Evolutionary conservation across 1,140 invertebrate species (phyloP).

Genomic region (Holotrichia oblita): DNA sequence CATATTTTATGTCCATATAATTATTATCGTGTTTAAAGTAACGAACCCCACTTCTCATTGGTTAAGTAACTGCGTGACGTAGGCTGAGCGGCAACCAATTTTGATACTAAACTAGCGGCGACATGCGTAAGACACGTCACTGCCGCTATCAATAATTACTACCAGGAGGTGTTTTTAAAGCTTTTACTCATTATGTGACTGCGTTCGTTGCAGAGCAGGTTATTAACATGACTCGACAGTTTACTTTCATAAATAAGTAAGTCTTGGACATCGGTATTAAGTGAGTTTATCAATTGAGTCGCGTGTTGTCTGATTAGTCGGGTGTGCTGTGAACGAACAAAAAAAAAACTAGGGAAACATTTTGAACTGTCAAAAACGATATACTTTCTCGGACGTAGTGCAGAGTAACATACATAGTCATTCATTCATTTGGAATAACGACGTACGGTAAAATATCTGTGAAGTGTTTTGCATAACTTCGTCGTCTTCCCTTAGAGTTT

Average conservation of each 20-base stretch:
- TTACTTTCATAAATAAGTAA: slow-evolving; percentile 35
- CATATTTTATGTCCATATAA: no score
- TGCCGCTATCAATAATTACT: slow-evolving; percentile 38
- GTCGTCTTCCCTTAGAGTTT: background rate
- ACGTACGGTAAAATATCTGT: background rate
- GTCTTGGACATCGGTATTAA: background rate
- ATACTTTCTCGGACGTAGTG: background rate
- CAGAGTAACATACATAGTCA: background rate
- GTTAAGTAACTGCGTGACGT: slow-evolving; percentile 38
- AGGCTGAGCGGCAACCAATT: background rate
- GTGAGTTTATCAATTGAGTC: slow-evolving; percentile 2
- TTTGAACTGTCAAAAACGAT: slow-evolving; percentile 8
- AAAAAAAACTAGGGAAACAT: slow-evolving; percentile 10
- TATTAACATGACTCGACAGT: slow-evolving; percentile 42
- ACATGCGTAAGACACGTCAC: slow-evolving; percentile 21
- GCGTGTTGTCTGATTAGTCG: background rate
- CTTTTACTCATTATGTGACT: slow-evolving; percentile 35
- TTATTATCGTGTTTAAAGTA: slow-evolving; percentile 5
- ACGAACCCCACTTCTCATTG: slow-evolving; percentile 14
- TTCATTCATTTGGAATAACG: background rate
- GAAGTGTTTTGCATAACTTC: slow-evolving; percentile 22
- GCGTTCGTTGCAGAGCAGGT: slow-evolving; percentile 39
- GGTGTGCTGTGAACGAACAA: background rate
- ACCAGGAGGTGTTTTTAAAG: slow-evolving; percentile 36
- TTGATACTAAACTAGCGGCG: slow-evolving; percentile 19